These are phyloP conservation scores for Protaetia brevitarsis DNA, from an alignment of 1,140 invertebrate species.

Conservation along the genomic window DNA sequence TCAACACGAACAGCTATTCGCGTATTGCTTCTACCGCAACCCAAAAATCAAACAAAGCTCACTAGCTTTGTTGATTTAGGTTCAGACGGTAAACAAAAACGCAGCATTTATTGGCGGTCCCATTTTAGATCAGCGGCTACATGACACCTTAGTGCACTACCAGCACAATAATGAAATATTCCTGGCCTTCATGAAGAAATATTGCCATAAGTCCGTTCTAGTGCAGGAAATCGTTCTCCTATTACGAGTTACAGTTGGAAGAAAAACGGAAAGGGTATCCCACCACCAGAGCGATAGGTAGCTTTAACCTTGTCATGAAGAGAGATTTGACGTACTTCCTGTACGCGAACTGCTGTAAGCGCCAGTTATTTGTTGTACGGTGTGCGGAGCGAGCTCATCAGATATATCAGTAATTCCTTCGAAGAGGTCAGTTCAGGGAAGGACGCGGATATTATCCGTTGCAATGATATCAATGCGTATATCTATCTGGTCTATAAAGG, in stretches of 20 bases:
- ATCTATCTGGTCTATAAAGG: conserved; percentile 27
- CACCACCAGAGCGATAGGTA: conserved; percentile 49
- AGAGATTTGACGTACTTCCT: conserved; percentile 51
- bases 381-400: conserved; percentile 38
- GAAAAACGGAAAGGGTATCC: conserved; percentile 50
- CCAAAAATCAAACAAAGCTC: too few relatives aligned
- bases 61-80: too few relatives aligned
- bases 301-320: conserved; percentile 50
- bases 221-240: conserved; percentile 47
- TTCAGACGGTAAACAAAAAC: too few relatives aligned
- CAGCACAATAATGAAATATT: conserved; percentile 51
- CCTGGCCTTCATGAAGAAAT: conserved; percentile 47
- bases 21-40: too few relatives aligned
- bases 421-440: conserved; percentile 21
- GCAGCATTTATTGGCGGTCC: too few relatives aligned
- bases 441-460: conserved; percentile 27
- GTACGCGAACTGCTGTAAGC: conserved; percentile 49
- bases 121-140: conserved; percentile 23
- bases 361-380: conserved; percentile 50
- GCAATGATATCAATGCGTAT: conserved; percentile 27
- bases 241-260: conserved; percentile 53
- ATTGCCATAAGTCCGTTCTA: conserved; percentile 45
- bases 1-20: too few relatives aligned
- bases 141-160: conserved; percentile 48
- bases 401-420: background rate